Evolutionary conservation across 1,140 invertebrate genomes (phyloP).

Genomic region (Atta cephalotes): DNA sequence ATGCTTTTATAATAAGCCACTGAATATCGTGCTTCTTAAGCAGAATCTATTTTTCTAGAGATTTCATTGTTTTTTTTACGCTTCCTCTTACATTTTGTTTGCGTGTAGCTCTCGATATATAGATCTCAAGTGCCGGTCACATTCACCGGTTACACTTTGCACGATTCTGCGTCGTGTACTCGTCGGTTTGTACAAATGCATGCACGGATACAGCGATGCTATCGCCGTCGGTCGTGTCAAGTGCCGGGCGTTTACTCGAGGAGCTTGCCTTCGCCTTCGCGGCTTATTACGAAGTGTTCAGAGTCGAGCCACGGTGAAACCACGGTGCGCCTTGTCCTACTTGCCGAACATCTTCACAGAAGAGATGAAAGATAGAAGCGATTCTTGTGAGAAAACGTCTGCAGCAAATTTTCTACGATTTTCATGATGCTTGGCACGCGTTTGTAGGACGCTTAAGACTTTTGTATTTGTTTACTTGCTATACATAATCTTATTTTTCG

Average conservation of each 20-base stretch:
- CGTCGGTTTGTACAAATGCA: conserved; percentile 30
- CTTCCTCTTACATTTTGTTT: background rate
- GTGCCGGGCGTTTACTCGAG: conserved; percentile 66
- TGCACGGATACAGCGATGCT: conserved; percentile 17
- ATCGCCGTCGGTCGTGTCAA: conserved; percentile 64
- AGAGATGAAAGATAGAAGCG: background rate
- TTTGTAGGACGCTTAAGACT: background rate
- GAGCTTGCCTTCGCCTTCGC: conserved; percentile 57
- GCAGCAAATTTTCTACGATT: background rate
- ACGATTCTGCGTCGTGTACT: conserved; percentile 11
- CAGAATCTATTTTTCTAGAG: background rate
- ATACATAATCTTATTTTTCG: background rate
- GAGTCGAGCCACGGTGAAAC: conserved; percentile 51
- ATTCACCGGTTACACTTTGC: background rate
- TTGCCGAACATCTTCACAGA: conserved; percentile 44
- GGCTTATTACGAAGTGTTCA: conserved; percentile 67
- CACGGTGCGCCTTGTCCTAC: conserved; percentile 72
- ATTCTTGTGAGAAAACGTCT: conserved; percentile 15
- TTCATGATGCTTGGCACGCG: background rate
- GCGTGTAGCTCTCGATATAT: background rate
- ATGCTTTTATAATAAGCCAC: background rate
- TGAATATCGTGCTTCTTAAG: background rate
- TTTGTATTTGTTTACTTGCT: background rate
- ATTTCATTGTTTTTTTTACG: background rate
- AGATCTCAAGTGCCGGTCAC: background rate